phyloP scores from a whole-genome alignment of 2,113 vertebrate genomes.

The Craseonycteris thonglongyai region DNA sequence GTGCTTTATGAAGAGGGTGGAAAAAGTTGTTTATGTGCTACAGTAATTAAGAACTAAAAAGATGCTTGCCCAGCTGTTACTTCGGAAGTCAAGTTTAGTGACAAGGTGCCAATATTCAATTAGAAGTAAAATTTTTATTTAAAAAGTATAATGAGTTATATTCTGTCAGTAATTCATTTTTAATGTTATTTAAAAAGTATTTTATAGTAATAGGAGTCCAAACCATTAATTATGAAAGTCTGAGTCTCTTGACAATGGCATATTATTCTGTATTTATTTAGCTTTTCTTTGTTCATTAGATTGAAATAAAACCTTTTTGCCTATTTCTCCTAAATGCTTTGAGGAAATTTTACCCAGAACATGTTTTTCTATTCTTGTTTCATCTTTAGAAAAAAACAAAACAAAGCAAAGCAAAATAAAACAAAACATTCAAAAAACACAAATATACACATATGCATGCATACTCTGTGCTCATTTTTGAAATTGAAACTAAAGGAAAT shows the following conservation, averaged over 20 bases:
- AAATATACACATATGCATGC: not conserved
- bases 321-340: constrained; percentile 35
- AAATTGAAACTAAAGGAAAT: not conserved
- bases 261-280: constrained; percentile 51
- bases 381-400: not conserved
- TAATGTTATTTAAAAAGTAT: constrained; percentile 37
- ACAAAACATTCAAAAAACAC: not conserved
- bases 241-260: constrained; percentile 50
- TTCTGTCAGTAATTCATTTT: constrained; percentile 77
- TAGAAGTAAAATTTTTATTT: constrained; percentile 80
- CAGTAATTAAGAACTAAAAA: constrained; percentile 81
- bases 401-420: no score
- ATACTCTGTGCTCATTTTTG: not conserved
- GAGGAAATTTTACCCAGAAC: constrained; percentile 47
- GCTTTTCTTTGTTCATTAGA: constrained; percentile 61
- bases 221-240: constrained; percentile 73
- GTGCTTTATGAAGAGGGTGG: constrained; percentile 58
- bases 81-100: constrained; percentile 79
- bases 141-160: constrained; percentile 67
- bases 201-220: constrained; percentile 61
- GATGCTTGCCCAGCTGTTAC: constrained; percentile 80
- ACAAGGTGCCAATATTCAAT: constrained; percentile 79
- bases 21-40: constrained; percentile 67
- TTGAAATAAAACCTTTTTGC: constrained; percentile 52
- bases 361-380: not conserved